phyloP scores from a whole-genome alignment of 2,888 invertebrate genomes.

The Oscheius onirici region DNA sequence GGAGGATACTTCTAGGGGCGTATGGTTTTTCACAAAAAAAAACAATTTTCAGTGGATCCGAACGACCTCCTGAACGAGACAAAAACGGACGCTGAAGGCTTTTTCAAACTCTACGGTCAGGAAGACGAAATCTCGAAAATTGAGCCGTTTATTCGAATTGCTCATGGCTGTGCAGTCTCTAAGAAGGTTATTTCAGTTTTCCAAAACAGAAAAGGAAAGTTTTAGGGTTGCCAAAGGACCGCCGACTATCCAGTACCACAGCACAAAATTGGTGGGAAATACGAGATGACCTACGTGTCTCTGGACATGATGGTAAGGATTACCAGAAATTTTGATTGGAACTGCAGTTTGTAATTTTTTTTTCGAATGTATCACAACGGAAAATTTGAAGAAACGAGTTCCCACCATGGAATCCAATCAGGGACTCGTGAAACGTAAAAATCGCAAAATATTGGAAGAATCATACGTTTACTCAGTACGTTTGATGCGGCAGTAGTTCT shows the following conservation, averaged over 20 bases:
- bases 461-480: too few species aligned
- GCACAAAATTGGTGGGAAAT: slow-evolving; percentile 53
- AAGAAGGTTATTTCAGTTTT: slow-evolving; percentile 48
- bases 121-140: slow-evolving; percentile 60
- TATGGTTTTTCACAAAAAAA: too few species aligned
- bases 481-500: too few species aligned
- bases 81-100: slow-evolving; percentile 57
- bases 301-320: slow-evolving; percentile 57
- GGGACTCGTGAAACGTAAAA: too few species aligned
- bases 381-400: too few species aligned
- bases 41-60: slow-evolving; percentile 55
- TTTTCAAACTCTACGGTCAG: slow-evolving; percentile 55
- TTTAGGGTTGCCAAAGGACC: slow-evolving; percentile 48
- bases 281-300: slow-evolving; percentile 60
- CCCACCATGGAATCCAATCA: too few species aligned
- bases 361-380: too few species aligned
- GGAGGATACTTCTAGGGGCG: too few species aligned
- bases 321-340: neutral
- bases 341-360: too few species aligned
- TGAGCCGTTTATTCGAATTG: slow-evolving; percentile 57
- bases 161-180: slow-evolving; percentile 51
- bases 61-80: slow-evolving; percentile 55
- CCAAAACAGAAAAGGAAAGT: slow-evolving; percentile 42
- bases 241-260: slow-evolving; percentile 52
- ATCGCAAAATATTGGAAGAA: too few species aligned